phyloP scores from a whole-genome alignment of 2,797 vertebrate genomes.

The Molossus molossus region DNA sequence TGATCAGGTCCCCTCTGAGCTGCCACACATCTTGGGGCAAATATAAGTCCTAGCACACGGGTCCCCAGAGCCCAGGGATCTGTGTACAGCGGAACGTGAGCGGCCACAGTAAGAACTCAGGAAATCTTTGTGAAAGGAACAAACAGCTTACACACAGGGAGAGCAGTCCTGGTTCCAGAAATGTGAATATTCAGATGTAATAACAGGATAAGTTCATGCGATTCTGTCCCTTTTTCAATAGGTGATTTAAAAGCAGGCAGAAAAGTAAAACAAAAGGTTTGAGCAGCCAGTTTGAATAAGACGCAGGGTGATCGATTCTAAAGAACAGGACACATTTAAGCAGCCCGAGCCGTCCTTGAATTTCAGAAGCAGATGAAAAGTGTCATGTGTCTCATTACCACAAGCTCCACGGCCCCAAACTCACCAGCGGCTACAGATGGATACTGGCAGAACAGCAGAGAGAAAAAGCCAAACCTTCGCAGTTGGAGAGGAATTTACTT shows the following conservation, averaged over 20 bases:
- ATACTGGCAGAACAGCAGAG: not conserved
- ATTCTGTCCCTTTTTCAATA: not conserved
- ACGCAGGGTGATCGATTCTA: not conserved
- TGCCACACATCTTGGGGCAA: not conserved
- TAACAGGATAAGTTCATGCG: not conserved
- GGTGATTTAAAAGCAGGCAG: not conserved
- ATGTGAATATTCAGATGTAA: not conserved
- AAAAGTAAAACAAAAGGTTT: not conserved
- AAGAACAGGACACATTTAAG: not conserved
- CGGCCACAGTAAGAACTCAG: not conserved
- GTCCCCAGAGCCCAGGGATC: not conserved
- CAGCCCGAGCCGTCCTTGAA: not conserved
- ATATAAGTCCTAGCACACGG: not conserved
- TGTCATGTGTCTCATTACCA: not conserved
- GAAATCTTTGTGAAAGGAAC: not conserved
- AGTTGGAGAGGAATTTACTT: not conserved
- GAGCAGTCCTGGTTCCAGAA: not conserved
- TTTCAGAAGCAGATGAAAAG: conserved; percentile 44
- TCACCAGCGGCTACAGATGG: not conserved
- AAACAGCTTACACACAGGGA: not conserved
- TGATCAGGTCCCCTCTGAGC: not conserved
- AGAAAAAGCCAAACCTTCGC: not conserved
- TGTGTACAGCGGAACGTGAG: not conserved
- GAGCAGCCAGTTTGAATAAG: not conserved
- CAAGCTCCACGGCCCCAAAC: not conserved